These are phyloP conservation scores for Streptopelia turtur DNA, from an alignment of 2,797 vertebrate species.

Conservation along the genomic window DNA sequence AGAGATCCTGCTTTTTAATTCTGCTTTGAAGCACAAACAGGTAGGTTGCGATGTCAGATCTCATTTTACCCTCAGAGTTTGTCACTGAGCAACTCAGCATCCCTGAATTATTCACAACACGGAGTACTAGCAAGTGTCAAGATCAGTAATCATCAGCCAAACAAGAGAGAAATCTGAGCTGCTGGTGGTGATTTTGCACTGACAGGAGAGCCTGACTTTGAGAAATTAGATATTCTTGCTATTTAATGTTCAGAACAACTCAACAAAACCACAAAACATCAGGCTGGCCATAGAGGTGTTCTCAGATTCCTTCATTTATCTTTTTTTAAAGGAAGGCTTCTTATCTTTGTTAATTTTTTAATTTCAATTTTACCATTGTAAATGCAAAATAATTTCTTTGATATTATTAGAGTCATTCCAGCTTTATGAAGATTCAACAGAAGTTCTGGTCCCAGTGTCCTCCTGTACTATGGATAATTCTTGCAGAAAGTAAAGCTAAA, in stretches of 20 bases:
- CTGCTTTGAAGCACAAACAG: constrained; percentile 19
- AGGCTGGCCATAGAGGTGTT: not conserved
- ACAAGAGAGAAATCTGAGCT: constrained; percentile 21
- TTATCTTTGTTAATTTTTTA: not conserved
- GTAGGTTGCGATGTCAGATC: constrained; percentile 39
- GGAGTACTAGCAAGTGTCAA: constrained; percentile 58
- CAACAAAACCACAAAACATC: not conserved
- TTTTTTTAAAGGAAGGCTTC: not conserved
- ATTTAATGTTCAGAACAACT: constrained; percentile 38
- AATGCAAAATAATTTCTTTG: not conserved
- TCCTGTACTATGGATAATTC: not conserved
- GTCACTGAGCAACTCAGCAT: constrained; percentile 47
- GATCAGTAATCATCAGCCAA: constrained; percentile 57
- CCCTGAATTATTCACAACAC: constrained; percentile 73
- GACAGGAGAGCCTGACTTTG: not conserved
- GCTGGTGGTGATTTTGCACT: constrained; percentile 25
- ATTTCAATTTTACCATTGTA: not conserved
- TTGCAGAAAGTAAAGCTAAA: not conserved
- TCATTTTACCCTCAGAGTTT: constrained; percentile 50
- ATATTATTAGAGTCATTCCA: not conserved
- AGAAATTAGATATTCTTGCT: constrained; percentile 2
- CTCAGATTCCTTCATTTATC: not conserved
- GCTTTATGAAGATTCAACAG: not conserved
- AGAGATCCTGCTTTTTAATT: constrained; percentile 29
- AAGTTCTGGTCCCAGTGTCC: not conserved